Base-by-base conservation (phyloP, 2,797 vertebrate species). In the Chaunax sp. region DNA sequence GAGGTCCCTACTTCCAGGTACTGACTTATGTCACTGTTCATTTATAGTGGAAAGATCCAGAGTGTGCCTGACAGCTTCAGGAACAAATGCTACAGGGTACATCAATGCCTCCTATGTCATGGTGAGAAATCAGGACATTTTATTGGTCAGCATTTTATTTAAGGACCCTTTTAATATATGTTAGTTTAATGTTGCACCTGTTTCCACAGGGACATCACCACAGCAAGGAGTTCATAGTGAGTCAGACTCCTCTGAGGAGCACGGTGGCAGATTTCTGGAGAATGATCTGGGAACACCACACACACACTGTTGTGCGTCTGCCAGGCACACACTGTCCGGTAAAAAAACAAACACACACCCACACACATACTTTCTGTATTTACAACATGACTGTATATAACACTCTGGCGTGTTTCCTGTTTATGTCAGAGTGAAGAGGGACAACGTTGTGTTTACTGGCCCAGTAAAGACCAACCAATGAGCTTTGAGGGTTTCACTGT, bases 211-310 rank as follows among this genome's bases (percentile, higher is more conserved):
- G 97, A 64, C 96, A 95, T 84, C 94, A 92, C 87, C 94, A 95
- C 87, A 95, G 95, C 75, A 94, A 89, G 65, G 95, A 97, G 88
- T 99, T 97, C 86, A 96, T 99, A 15, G 93, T 98, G 82, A 97
- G 95, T 55, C 97, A 99, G 74, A 96, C 96, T 78, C 97, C 98
- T 5, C 93, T 98, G 66, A 92, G 95, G 70, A 95, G 95, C 81
- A 99, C 97, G 0, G 95, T 95, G 74, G 94, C 93, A 37, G 97
- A 98, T 89, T 98, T 99, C 91, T 99, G 98, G 98, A 96, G 94
- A 59, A 96, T 98, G 96, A 94, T 98, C 89, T 98, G 96, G 96
- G 98, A 99, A 62, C 96, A 97, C 80, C 95, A 95, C 50, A 89
- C 95, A 18, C 95, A 96, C 83, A 90, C 96, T 19, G 93, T 98